Evolutionary conservation across 2,113 vertebrate species (phyloP).

Genomic region (Amazona guildingii): DNA sequence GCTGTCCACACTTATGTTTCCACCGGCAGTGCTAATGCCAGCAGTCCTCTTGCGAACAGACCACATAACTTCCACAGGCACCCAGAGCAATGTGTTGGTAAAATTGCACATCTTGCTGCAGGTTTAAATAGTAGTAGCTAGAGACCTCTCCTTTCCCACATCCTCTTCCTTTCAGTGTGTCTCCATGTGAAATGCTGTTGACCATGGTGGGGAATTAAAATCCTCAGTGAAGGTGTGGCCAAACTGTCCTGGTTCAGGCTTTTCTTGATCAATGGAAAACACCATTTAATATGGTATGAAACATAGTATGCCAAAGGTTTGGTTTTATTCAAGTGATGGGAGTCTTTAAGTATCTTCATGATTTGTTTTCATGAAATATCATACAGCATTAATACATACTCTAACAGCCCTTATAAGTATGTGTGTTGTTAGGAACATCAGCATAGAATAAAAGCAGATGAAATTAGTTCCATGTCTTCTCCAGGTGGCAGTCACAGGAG

Average conservation of each 20-base stretch:
- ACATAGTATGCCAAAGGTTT: background rate
- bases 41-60: fast-evolving
- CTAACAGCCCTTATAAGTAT: background rate
- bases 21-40: background rate
- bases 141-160: background rate
- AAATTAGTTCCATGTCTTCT: background rate
- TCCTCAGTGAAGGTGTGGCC: background rate
- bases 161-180: background rate
- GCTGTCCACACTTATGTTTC: background rate
- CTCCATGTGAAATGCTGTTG: background rate
- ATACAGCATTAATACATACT: background rate
- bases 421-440: background rate
- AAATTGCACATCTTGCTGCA: background rate
- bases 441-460: background rate
- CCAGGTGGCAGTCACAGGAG: background rate
- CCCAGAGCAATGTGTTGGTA: fast-evolving
- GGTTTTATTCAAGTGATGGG: background rate
- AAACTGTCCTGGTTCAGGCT: background rate
- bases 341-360: background rate
- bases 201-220: background rate
- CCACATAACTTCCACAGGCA: fast-evolving
- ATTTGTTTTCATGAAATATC: background rate
- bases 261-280: background rate
- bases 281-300: background rate
- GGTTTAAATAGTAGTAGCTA: background rate